Conservation (phyloP, 2,113 vertebrate species). For the Syrmaticus mikado region DNA sequence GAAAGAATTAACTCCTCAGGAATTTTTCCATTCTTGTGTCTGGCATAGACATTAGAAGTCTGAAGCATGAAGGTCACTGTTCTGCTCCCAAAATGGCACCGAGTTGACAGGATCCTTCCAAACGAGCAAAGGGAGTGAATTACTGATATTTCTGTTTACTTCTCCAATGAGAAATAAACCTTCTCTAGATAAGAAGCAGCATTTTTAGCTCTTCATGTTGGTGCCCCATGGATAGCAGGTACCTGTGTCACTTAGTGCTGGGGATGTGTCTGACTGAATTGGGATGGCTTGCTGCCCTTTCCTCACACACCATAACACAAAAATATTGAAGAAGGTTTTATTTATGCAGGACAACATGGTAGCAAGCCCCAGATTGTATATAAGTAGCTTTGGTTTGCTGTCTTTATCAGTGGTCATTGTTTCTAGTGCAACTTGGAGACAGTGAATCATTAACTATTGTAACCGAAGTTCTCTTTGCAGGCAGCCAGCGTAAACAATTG, state of each 20-base stretch:
- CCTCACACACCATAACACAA: not conserved
- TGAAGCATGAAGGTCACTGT: not conserved
- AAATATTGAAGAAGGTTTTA: not conserved
- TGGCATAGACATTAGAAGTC: not conserved
- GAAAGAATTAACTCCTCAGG: not conserved
- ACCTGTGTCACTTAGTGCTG: not conserved
- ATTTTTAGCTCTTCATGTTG: not conserved
- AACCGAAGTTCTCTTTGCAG: not conserved
- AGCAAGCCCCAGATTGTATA: not conserved
- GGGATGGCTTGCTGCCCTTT: not conserved
- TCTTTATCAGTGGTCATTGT: not conserved
- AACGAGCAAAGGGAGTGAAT: not conserved
- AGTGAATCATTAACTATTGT: conserved; percentile 42
- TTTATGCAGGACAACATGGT: not conserved
- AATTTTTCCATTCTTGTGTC: not conserved
- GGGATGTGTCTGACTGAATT: not conserved
- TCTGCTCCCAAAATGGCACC: not conserved
- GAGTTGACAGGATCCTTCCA: not conserved
- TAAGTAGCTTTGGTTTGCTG: not conserved
- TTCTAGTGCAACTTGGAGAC: not conserved
- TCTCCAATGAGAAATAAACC: not conserved
- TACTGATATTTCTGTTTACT: not conserved
- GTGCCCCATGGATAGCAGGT: not conserved
- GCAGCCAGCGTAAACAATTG: not conserved
- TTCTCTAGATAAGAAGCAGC: not conserved